Evolutionary conservation across 2,888 invertebrate species (phyloP), one percentile per base, ranked within the genome.

Genomic region (Agrotis ipsilon): DNA sequence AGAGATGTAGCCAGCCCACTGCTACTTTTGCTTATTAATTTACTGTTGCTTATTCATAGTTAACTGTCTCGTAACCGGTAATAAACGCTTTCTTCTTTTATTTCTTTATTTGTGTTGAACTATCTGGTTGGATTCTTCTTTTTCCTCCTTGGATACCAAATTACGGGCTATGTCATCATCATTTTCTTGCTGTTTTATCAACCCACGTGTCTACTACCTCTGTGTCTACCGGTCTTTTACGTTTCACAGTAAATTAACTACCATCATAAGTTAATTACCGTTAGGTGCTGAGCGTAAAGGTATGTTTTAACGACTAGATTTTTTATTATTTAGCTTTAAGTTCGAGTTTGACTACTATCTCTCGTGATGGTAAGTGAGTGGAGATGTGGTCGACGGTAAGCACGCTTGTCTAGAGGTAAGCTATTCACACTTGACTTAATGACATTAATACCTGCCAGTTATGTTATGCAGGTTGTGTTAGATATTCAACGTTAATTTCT

Each of bases 161-260:
- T 11, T 21, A 24, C 16, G 7, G 16, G 0, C 14, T 7, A 3
- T 11, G 9, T 4, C 24, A 11, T 27, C 5, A 11, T 27, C 5
- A n/a, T 19, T 21, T 16, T 49, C 9, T 7, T 24, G n/a, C 13
- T 16, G n/a, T 39, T 4, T 16, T 70, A 49, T 13, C n/a, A 57
- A 45, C 49, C 16, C 13, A 16, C 4, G 18, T 24, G 0, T 32
- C 7, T 32, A 32, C 7, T 7, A 32, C 32, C 7, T 32, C 32
- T 32, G 32, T 1, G 32, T 32, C 32, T 43, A 57, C 55, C 49
- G 19, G 51, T 46, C 1, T 60, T 70, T 1, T 24, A 48, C 6
- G 19, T 16, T 39, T 21, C 24, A 21, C 24, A 11, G 67, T 43
- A 43, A 32, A 62, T 52, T 43, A 76, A 75, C 49, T 19, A 68